Percentiles rank a stretch among this genome's conserved stretches.
Conservation (phyloP, 2,113 vertebrate genomes). For the Galemys pyrenaicus region DNA sequence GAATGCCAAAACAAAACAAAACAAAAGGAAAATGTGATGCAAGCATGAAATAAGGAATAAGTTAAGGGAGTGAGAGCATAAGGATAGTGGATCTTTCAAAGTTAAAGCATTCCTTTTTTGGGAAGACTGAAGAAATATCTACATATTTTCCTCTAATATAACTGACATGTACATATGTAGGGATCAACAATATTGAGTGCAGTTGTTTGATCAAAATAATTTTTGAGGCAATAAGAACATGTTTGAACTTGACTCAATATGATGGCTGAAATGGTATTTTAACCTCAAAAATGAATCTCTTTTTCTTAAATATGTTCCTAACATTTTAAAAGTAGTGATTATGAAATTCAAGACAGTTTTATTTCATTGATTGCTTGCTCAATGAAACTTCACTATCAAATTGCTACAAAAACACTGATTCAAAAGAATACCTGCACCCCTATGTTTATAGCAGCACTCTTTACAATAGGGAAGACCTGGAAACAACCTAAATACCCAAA, state of each 20-base stretch:
- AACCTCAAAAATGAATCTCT: constrained; percentile 8
- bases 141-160: not conserved
- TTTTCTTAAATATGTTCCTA: not conserved
- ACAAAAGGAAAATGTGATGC: not conserved
- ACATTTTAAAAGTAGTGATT: not conserved
- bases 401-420: too few relatives aligned
- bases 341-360: not conserved
- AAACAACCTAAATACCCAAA: too few relatives aligned
- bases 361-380: not conserved
- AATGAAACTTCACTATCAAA: not conserved
- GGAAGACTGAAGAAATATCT: not conserved
- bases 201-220: constrained; percentile 25
- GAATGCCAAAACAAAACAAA: not conserved
- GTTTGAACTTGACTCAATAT: not conserved
- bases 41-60: not conserved
- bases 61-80: not conserved
- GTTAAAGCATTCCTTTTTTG: not conserved
- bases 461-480: too few relatives aligned
- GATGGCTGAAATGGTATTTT: constrained; percentile 9
- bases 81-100: not conserved
- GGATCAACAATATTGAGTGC: not conserved
- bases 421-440: too few relatives aligned
- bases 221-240: not conserved
- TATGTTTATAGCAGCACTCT: too few relatives aligned
- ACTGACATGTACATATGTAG: not conserved